Evolutionary conservation across 2,113 vertebrate species (phyloP), one percentile per base, ranked within the genome.

Genomic region (Corythornis cristatus): DNA sequence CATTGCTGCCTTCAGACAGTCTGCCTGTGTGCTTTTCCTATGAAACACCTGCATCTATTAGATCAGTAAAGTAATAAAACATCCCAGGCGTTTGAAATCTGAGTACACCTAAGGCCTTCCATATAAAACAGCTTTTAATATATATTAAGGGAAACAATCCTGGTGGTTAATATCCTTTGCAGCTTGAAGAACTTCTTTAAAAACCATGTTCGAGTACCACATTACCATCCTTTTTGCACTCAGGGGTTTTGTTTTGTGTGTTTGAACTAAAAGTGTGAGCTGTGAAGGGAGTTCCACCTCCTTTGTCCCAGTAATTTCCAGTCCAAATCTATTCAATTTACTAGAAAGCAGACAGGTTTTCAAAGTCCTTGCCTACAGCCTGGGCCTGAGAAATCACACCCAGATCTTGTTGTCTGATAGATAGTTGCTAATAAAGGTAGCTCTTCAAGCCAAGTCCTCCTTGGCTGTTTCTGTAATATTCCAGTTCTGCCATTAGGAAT

Each of bases 11-110:
- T 78, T 84, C 88, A 75, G 83, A 57, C 79, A 25, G 57, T 15
- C 78, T 89, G 78, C 81, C 72, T 12, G 42, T 84, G 45, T 70
- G 90, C 68, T 84, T 94, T 86, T 84, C 50, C 88, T 89, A 82
- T 90, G 86, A 94, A 96, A 94, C 91, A 91, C 92, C 89, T 95
- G 89, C 94, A 67, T 72, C 68, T 68, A 94, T 83, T 65, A 66
- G 48, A 75, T 64, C 67, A 42, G 67, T 35, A 72, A 86, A 80
- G 56, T 42, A 50, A 70, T 76, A 80, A 93, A 91, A 92, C 70
- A 73, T 65, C 54, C 37, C 84, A 88, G 66, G 72, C 50, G 42
- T 96, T 92, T 95, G 95, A 95, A 96, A 93, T 94, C 17, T 2
- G 33, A 96, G 78, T 51, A 60, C 45, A 89, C 73, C 61, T 67